Percentiles rank a stretch among this genome's conserved stretches.
Conservation (phyloP, 1,140 invertebrate genomes). For the Antheraea mylitta region DNA sequence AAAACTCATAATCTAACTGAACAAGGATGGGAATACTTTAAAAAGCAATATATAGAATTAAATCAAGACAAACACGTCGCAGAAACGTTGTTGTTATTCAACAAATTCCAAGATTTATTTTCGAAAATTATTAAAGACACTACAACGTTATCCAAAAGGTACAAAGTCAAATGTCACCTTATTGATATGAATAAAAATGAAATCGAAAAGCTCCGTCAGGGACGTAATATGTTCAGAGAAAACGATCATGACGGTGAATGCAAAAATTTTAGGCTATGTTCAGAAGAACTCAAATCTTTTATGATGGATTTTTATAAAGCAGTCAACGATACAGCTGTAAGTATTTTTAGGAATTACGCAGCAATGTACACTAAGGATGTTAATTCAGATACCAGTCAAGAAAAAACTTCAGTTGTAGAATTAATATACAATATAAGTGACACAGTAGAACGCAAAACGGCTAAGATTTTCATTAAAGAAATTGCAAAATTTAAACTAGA, state of each 20-base stretch:
- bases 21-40: slow-evolving; percentile 31
- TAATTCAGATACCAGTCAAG: slow-evolving; percentile 25
- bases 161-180: slow-evolving; percentile 42
- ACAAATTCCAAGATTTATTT: slow-evolving; percentile 38
- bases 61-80: slow-evolving; percentile 7
- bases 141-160: slow-evolving; percentile 26
- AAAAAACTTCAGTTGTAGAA: slow-evolving; percentile 32
- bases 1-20: slow-evolving; percentile 22
- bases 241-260: slow-evolving; percentile 24
- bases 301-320: slow-evolving; percentile 40
- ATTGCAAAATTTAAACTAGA: slow-evolving; percentile 38
- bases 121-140: slow-evolving; percentile 32
- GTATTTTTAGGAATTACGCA: slow-evolving; percentile 43
- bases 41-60: slow-evolving; percentile 18
- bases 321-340: slow-evolving; percentile 45
- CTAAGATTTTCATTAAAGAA: slow-evolving; percentile 37
- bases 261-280: slow-evolving; percentile 39
- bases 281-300: slow-evolving; percentile 46
- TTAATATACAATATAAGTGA: slow-evolving; percentile 27
- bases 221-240: not conserved
- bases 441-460: slow-evolving; percentile 26
- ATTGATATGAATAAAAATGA: slow-evolving; percentile 19
- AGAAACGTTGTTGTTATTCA: slow-evolving; percentile 14
- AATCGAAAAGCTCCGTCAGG: not conserved
- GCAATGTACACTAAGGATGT: slow-evolving; percentile 54